Base-by-base conservation (phyloP, 2,113 vertebrate species). In the Ochotona curzoniae region DNA sequence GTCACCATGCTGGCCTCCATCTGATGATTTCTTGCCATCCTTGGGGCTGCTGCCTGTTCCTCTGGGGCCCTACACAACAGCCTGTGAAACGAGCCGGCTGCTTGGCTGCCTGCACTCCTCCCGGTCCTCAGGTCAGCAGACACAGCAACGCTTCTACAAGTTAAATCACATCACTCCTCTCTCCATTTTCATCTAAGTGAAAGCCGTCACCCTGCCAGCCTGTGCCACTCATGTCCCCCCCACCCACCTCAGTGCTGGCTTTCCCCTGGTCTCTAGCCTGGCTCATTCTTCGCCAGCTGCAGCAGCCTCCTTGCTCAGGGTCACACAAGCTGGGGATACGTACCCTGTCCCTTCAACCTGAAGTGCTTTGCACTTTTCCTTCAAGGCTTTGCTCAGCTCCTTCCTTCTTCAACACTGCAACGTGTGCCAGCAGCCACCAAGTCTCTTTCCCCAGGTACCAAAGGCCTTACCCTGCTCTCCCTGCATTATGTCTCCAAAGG, bases 51-150 rank as follows among this genome's bases (percentile, higher is more conserved):
- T 2, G 18, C 66, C 20, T 84, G 35, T 32, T 54, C 26, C 7
- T 18, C 26, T 18, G 6, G 38, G 15, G 7, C 44, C 8, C 32
- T 2, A 18, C 5, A 1, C 30, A n/a, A 66, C 15, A 70, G 61
- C 5, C 28, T n/a, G 38, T 5, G 13, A 60, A 26, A n/a, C 0
- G 21, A 5, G 8, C 21, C 8, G 18, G 14, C 30, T 51, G 18
- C 21, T 38, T 21, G 32, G 25, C 18, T 20, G 3, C 25, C 0
- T 28, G 17, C 5, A 11, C 11, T 47, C 2, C 15, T 0, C 18
- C 13, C 30, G 13, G 11, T 5, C 60, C 25, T 32, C 66, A 78
- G 63, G 35, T 38, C 25, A 35, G 64, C 67, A 54, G 10, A 23
- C 69, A n/a, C 7, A 64, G 57, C 14, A 30, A 23, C 8, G 30